Evolutionary conservation across 2,797 vertebrate genomes (phyloP).

Genomic region (Otolemur crassicaudatus): DNA sequence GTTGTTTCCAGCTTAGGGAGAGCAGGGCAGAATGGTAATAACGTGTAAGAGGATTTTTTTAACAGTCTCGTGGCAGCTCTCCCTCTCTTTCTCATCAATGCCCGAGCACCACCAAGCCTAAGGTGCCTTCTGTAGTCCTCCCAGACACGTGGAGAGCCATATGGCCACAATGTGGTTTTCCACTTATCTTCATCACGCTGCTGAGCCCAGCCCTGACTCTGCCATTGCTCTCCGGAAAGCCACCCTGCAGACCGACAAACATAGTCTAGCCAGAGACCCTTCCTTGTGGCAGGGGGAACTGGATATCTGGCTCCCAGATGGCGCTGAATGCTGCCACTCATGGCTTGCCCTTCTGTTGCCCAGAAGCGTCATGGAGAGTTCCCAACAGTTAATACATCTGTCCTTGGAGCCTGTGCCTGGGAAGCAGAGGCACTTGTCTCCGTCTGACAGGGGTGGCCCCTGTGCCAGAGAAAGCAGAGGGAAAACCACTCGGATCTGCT

Average conservation of each 20-base stretch:
- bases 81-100: not conserved
- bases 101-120: not conserved
- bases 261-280: not conserved
- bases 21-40: not conserved
- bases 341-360: not conserved
- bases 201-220: not conserved
- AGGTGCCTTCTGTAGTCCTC: not conserved
- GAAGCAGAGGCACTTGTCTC: not conserved
- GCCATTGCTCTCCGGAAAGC: not conserved
- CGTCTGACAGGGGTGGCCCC: not conserved
- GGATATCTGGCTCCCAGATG: not conserved
- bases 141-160: rapidly evolving
- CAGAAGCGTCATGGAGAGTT: not conserved
- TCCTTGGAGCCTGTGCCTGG: not conserved
- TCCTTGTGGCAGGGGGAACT: not conserved
- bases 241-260: not conserved
- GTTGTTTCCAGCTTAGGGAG: not conserved
- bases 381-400: not conserved
- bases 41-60: not conserved
- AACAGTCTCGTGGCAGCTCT: not conserved
- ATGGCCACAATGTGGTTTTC: not conserved
- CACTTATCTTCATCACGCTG: not conserved
- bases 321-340: not conserved
- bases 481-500: not conserved
- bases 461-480: slow-evolving; percentile 46